Percentiles rank a stretch among this genome's conserved stretches.
Evolutionary conservation across 2,113 vertebrate species (phyloP).

Genomic region (Vireo altiloquus): DNA sequence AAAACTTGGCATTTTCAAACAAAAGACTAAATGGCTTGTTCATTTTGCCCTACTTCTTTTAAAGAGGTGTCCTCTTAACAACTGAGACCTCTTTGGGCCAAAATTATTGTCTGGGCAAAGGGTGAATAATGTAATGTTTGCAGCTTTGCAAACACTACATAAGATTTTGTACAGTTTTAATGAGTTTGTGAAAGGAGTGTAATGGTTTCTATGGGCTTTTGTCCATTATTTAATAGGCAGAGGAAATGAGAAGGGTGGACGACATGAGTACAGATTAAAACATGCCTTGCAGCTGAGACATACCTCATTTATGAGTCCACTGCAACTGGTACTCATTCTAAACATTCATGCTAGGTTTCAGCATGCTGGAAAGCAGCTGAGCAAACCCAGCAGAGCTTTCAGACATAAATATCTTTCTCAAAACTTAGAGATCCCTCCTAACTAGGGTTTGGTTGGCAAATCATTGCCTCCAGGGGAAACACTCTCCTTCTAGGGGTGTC

Average conservation of each 20-base stretch:
- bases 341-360: background rate
- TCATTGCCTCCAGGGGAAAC: background rate
- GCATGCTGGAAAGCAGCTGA: conserved; percentile 36
- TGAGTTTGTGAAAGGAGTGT: background rate
- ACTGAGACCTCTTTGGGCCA: background rate
- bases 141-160: background rate
- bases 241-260: conserved; percentile 17
- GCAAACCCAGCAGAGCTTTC: background rate
- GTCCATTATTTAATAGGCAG: background rate
- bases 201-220: background rate
- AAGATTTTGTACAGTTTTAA: background rate
- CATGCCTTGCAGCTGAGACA: conserved; percentile 1
- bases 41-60: background rate
- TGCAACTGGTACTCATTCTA: background rate
- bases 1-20: background rate
- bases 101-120: background rate
- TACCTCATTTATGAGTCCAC: background rate
- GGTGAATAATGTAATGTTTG: background rate
- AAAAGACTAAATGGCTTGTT: background rate
- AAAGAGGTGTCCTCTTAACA: background rate
- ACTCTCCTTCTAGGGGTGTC: background rate
- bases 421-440: background rate
- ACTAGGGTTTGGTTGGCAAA: background rate
- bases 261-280: background rate
- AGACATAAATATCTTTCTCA: background rate